phyloP scores from a whole-genome alignment of 1,140 invertebrate genomes.

The Gonioctena quinquepunctata region DNA sequence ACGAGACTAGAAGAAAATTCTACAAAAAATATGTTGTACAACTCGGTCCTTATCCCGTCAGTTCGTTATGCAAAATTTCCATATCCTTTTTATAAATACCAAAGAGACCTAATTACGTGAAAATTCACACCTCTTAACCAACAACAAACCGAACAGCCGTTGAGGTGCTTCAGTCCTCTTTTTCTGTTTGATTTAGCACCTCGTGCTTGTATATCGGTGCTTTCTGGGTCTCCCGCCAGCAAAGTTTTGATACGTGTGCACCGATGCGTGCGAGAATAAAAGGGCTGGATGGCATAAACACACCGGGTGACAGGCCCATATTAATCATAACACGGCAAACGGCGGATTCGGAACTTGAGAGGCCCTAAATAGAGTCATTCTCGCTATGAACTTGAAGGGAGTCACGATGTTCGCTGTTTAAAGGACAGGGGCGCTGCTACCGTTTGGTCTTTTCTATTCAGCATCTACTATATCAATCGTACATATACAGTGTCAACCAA shows the following conservation, averaged over 20 bases:
- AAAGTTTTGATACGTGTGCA: constrained; percentile 54
- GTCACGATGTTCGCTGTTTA: constrained; percentile 12
- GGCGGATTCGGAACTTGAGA: constrained; percentile 24
- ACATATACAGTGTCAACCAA: too few relatives aligned
- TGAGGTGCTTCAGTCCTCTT: not conserved
- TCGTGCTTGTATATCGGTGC: constrained; percentile 1
- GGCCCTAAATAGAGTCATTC: constrained; percentile 42
- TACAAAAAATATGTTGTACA: too few relatives aligned
- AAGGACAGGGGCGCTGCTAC: not conserved
- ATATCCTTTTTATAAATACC: too few relatives aligned
- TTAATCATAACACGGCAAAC: constrained; percentile 49
- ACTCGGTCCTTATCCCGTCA: too few relatives aligned
- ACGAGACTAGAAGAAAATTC: too few relatives aligned
- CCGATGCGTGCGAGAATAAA: constrained; percentile 45
- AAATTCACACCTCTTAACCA: constrained; percentile 11
- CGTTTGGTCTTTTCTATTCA: not conserved
- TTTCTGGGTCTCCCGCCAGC: constrained; percentile 33
- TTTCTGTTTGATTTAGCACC: constrained; percentile 19
- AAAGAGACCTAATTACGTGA: not conserved
- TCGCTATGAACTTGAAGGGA: constrained; percentile 19
- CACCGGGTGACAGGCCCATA: constrained; percentile 47
- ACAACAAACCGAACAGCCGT: constrained; percentile 10
- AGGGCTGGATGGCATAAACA: constrained; percentile 49
- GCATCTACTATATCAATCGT: too few relatives aligned
- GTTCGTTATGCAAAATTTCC: too few relatives aligned